Base-by-base conservation (phyloP, 1,140 invertebrate genomes). In the Drosophila mojavensis region DNA sequence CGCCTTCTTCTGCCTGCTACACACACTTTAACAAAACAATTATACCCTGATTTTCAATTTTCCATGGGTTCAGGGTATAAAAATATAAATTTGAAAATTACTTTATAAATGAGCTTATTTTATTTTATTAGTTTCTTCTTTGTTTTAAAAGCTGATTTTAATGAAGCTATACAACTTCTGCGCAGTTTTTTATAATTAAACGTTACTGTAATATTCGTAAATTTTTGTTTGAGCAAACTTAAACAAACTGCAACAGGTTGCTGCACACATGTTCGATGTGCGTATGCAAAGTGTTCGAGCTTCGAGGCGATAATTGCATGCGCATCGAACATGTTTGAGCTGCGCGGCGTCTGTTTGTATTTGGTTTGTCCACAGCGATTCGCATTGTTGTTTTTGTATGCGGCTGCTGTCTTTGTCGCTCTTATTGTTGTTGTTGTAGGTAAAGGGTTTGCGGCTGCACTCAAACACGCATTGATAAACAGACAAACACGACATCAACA, bases 391-490 rank as follows among this genome's bases (percentile, higher is more conserved):
- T 64, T 70, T 20, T 33, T 33, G 3, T 5, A 59, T 58, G 45
- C 36, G 36, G 36, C 36, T 39, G 10, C 54, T 53, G 17, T 24
- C 26, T 2, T 62, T 6, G 28, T 24, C 26, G 5, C 58, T 30
- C 4, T 30, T 30, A 6, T 30, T 30, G 33, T 10, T 33, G 10
- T 67, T 53, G 53, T 67, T 53, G 53, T 47, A 15, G 64, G 28
- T 30, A 20, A 54, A 53, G 48, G 36, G 26, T 68, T 75, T 79
- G 82, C 58, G 81, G 82, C 60, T 63, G 17, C 58, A 74, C 71
- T 76, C 50, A 71, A 74, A 62, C 58, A 43, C 55, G 48, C 75
- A 65, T 72, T 68, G 68, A 81, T 81, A 81, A 81, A 77, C 59
- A 59, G 51, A 39, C 48, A 43, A 26, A 9, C 15, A 45, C 56